Percentiles rank a stretch among this genome's conserved stretches.
Evolutionary conservation across 2,888 invertebrate species (phyloP).

Genomic region (Chamaedrilus cognettii): DNA sequence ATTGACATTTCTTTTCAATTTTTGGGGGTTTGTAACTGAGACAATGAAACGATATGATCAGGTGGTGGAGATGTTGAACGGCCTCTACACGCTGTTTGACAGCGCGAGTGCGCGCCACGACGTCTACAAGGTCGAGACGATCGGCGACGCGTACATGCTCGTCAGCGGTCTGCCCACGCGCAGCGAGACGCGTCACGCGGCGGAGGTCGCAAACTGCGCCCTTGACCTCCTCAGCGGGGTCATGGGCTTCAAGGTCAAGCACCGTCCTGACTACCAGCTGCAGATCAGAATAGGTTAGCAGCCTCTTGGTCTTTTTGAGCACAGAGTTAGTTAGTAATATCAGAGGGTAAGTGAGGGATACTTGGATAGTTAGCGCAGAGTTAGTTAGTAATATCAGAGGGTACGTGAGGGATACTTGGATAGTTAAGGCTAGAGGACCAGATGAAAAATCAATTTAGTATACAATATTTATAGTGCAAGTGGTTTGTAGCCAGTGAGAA

Average conservation of each 20-base stretch:
- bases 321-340: not conserved
- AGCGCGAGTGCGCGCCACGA: constrained; percentile 46
- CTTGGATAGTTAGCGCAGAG: too few species aligned
- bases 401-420: too few species aligned
- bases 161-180: constrained; percentile 46
- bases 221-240: constrained; percentile 47
- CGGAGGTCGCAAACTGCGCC: constrained; percentile 48
- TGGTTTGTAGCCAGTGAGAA: too few species aligned
- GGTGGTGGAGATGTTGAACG: constrained; percentile 46
- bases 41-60: constrained; percentile 37
- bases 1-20: too few species aligned
- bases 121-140: constrained; percentile 46
- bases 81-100: constrained; percentile 46
- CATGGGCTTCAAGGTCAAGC: constrained; percentile 47
- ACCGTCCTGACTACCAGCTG: constrained; percentile 43
- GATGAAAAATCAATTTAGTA: too few species aligned
- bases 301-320: not conserved
- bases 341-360: too few species aligned
- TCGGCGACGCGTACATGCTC: constrained; percentile 55
- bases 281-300: constrained; percentile 44
- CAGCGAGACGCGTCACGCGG: constrained; percentile 47
- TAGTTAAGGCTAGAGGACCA: too few species aligned
- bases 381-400: not conserved
- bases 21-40: too few species aligned
- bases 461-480: too few species aligned